A percentile compares a stretch with the other conserved stretches of the same genome.
phyloP scores from a whole-genome alignment of 2,888 invertebrate species.

The Macropis europaea region DNA sequence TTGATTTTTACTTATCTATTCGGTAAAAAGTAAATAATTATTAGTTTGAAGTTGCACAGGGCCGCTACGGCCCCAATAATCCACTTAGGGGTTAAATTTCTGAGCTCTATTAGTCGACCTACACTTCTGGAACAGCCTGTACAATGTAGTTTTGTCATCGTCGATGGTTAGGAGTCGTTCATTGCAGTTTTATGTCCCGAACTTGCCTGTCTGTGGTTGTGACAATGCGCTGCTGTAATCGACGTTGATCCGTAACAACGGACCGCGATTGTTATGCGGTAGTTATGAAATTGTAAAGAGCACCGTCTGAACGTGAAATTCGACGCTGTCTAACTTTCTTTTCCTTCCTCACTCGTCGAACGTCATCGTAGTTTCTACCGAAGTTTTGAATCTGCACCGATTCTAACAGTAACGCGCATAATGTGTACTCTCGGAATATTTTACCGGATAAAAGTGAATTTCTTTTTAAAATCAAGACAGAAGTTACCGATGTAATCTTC shows the following conservation, averaged over 20 bases:
- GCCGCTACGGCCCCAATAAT: too few relatives aligned
- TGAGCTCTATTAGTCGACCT: too few relatives aligned
- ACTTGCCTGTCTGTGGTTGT: not conserved
- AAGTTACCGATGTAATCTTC: too few relatives aligned
- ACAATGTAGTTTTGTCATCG: not conserved
- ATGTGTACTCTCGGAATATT: not conserved
- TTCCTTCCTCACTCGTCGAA: constrained; percentile 4
- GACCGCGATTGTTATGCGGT: constrained; percentile 5
- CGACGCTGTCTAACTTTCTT: constrained; percentile 40
- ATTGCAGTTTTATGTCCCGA: not conserved
- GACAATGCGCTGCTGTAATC: constrained; percentile 22
- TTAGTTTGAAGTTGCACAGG: too few relatives aligned
- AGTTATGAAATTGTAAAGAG: constrained; percentile 43
- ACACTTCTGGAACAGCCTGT: too few relatives aligned
- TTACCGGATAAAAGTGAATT: not conserved
- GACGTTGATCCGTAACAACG: constrained; percentile 28
- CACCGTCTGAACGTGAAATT: constrained; percentile 35
- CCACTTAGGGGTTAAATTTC: too few relatives aligned
- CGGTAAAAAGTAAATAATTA: too few relatives aligned
- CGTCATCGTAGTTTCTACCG: constrained; percentile 23
- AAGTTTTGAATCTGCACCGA: not conserved
- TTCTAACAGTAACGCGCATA: not conserved
- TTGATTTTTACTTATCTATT: too few relatives aligned
- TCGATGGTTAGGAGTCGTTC: not conserved
- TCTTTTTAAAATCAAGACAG: not conserved